These are phyloP conservation scores for Esox masquinongy DNA, from an alignment of 2,797 vertebrate genomes.

Conservation along the genomic window DNA sequence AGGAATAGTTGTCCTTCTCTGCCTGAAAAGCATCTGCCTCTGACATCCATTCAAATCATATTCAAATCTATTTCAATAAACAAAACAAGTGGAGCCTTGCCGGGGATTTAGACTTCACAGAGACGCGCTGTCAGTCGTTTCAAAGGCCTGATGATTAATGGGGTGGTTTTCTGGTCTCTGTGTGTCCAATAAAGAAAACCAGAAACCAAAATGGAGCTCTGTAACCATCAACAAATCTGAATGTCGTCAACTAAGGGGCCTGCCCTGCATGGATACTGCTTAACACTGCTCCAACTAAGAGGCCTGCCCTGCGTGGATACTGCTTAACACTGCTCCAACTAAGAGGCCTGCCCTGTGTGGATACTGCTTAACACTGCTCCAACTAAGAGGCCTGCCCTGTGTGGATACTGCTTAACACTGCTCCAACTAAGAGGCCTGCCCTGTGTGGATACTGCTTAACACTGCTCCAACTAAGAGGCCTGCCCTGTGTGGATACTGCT, in stretches of 20 bases:
- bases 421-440: too few relatives aligned
- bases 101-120: slow-evolving; percentile 13
- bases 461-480: too few relatives aligned
- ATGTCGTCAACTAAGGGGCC: slow-evolving; percentile 7
- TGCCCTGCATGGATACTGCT: not conserved
- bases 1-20: not conserved
- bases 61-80: slow-evolving; percentile 34
- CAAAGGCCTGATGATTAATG: slow-evolving; percentile 23
- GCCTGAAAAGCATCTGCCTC: slow-evolving; percentile 12
- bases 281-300: too few relatives aligned
- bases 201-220: slow-evolving; percentile 22
- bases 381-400: too few relatives aligned
- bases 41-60: slow-evolving; percentile 28
- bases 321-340: too few relatives aligned
- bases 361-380: too few relatives aligned
- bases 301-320: too few relatives aligned
- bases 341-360: too few relatives aligned
- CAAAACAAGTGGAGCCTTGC: slow-evolving; percentile 18
- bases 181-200: slow-evolving; percentile 19
- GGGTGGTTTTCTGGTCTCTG: slow-evolving; percentile 18
- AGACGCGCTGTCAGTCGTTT: slow-evolving; percentile 17
- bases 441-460: too few relatives aligned
- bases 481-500: too few relatives aligned
- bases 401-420: too few relatives aligned
- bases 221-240: slow-evolving; percentile 20